A percentile compares a stretch with the other conserved stretches of the same genome.
Conservation (phyloP, 1,140 invertebrate species). For the Trichoplusia ni region DNA sequence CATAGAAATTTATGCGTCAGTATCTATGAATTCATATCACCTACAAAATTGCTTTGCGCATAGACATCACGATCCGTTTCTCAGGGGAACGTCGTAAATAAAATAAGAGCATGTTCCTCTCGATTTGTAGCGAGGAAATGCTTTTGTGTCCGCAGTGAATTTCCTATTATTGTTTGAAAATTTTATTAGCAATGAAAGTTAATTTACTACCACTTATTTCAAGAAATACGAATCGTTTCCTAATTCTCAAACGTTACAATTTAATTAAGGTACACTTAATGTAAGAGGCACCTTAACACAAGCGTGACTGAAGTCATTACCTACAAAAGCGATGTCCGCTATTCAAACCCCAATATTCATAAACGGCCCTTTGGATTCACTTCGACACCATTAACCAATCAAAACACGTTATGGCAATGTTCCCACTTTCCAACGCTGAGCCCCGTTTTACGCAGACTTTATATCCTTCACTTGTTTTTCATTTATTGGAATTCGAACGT, state of each 20-base stretch:
- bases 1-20: too few species aligned
- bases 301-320: conserved; percentile 21
- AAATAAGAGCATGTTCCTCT: background rate
- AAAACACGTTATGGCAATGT: conserved; percentile 34
- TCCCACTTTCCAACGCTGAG: conserved; percentile 15
- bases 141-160: background rate
- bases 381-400: conserved; percentile 32
- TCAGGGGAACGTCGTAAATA: conserved; percentile 13
- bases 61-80: background rate
- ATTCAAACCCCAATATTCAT: conserved; percentile 23
- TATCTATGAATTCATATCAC: conserved; percentile 16
- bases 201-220: background rate
- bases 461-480: conserved; percentile 16
- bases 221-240: conserved; percentile 2
- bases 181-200: conserved; percentile 1
- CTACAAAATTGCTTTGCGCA: conserved; percentile 4
- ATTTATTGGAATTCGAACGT: background rate
- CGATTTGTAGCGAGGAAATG: background rate
- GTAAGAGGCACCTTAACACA: conserved; percentile 5
- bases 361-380: conserved; percentile 19
- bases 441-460: conserved; percentile 4
- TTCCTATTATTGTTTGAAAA: background rate
- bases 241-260: conserved; percentile 18
- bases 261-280: conserved; percentile 8
- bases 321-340: conserved; percentile 2